phyloP scores from a whole-genome alignment of 92 coral and sea anemone genomes.

The Virgularia gustaviana region DNA sequence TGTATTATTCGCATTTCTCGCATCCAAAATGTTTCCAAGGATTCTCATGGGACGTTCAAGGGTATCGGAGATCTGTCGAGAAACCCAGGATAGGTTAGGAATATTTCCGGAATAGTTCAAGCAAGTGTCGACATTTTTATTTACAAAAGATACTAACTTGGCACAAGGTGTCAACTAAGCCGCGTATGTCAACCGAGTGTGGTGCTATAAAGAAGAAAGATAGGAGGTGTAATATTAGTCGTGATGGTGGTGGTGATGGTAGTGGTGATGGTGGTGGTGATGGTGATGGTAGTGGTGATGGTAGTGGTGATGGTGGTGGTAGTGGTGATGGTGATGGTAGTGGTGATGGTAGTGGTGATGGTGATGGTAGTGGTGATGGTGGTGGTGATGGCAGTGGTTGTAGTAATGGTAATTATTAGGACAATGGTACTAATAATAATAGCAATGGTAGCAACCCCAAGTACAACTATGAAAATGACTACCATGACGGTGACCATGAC shows the following conservation, averaged over 20 bases:
- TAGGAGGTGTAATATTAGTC: background rate
- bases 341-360: constrained; percentile 15
- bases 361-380: constrained; percentile 19
- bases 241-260: constrained; percentile 12
- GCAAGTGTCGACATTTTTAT: background rate
- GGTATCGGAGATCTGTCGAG: constrained; percentile 17
- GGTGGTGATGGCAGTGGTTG: background rate
- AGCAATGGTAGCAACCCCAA: too few species aligned
- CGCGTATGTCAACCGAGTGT: constrained; percentile 15
- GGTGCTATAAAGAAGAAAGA: background rate
- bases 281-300: background rate
- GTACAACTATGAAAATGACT: too few species aligned
- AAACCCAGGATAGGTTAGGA: too few species aligned
- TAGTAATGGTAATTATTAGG: background rate
- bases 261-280: background rate
- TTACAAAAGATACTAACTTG: constrained; percentile 7
- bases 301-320: background rate
- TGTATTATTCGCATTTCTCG: background rate
- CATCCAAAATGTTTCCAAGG: constrained; percentile 17
- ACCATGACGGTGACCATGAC: too few species aligned
- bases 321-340: background rate
- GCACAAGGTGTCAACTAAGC: constrained; percentile 24
- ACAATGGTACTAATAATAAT: too few species aligned
- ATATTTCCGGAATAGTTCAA: background rate
- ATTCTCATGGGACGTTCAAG: constrained; percentile 21